Evolutionary conservation across 2,888 invertebrate genomes (phyloP), one percentile per base, ranked within the genome.

Genomic region (Megalurothrips usitatus): DNA sequence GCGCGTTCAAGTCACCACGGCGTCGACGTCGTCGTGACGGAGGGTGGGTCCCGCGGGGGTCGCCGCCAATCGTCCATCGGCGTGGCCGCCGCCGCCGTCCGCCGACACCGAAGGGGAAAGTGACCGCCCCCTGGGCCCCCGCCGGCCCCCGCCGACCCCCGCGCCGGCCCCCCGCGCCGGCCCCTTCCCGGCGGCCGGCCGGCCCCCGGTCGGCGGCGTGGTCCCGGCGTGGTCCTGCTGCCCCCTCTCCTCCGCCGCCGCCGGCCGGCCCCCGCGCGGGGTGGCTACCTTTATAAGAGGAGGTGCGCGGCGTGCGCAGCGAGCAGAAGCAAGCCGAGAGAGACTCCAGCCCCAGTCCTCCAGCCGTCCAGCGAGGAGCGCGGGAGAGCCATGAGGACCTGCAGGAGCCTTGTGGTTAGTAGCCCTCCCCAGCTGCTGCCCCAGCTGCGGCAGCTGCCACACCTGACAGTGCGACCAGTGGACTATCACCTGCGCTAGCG

Each of bases 391-490:
- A 82, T 82, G 82, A 82, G 80, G 68, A 82, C 79, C 82, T 81
- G 79, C 82, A 81, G 81, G 81, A 82, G 82, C 81, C 82, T 82
- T 82, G 82, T 82, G 82, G 82, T 82, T 81, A 82, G 82, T 82
- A 81, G 17, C 26, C 34, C 63, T n/a, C n/a, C n/a, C n/a, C n/a
- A n/a, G n/a, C n/a, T n/a, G n/a, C n/a, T n/a, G n/a, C n/a, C n/a
- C n/a, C n/a, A n/a, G n/a, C n/a, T n/a, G n/a, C n/a, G n/a, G n/a
- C n/a, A n/a, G n/a, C 28, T 78, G 26, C 28, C 14, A 17, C 19
- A 17, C 8, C 23, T 4, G 9, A 68, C 11, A 19, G 58, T 58
- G 58, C 58, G 34, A 43, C 34, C 58, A 58, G 58, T 58, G 58
- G 58, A 58, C 14, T 58, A 58, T 58, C 6, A 58, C 58, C 17